Percentiles rank a stretch among this genome's conserved stretches.
Conservation (phyloP, 2,888 invertebrate genomes). For the Latrodectus hesperus region DNA sequence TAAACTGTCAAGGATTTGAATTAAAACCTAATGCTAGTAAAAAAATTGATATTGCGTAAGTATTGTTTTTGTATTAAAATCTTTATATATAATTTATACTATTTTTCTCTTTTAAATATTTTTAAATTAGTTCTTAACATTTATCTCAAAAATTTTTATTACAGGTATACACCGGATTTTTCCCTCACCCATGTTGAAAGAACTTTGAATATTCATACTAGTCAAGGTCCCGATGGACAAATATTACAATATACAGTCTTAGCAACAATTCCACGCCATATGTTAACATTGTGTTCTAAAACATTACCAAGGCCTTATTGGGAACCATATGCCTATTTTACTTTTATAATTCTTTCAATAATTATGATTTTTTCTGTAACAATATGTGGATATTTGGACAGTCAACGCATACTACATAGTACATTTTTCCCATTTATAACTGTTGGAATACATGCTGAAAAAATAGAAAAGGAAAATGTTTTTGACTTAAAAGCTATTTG, state of each 20-base stretch:
- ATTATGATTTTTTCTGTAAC: constrained; percentile 81
- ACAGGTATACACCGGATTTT: constrained; percentile 88
- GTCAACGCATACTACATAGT: constrained; percentile 51
- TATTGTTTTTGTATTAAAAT: constrained; percentile 60
- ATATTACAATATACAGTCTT: constrained; percentile 82
- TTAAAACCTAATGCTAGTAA: constrained; percentile 83
- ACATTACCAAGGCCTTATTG: constrained; percentile 84
- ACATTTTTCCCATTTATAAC: constrained; percentile 60
- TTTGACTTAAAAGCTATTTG: constrained; percentile 67
- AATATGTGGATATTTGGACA: constrained; percentile 83
- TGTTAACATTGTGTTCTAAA: constrained; percentile 82
- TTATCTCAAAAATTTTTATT: constrained; percentile 58
- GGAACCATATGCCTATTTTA: constrained; percentile 84
- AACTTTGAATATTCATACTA: constrained; percentile 77
- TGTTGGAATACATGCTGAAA: constrained; percentile 52
- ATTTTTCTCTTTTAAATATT: not conserved
- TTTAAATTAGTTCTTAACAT: not conserved
- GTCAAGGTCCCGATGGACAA: constrained; percentile 69
- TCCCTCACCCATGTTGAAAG: constrained; percentile 84
- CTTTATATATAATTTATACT: not conserved
- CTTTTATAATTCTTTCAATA: constrained; percentile 79
- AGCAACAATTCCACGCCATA: constrained; percentile 81
- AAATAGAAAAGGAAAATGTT: constrained; percentile 66
- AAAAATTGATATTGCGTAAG: constrained; percentile 85
- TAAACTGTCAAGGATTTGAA: constrained; percentile 84